These are phyloP conservation scores for Gisinianus flammeolus DNA, from an alignment of 2,888 invertebrate genomes.

Conservation along the genomic window DNA sequence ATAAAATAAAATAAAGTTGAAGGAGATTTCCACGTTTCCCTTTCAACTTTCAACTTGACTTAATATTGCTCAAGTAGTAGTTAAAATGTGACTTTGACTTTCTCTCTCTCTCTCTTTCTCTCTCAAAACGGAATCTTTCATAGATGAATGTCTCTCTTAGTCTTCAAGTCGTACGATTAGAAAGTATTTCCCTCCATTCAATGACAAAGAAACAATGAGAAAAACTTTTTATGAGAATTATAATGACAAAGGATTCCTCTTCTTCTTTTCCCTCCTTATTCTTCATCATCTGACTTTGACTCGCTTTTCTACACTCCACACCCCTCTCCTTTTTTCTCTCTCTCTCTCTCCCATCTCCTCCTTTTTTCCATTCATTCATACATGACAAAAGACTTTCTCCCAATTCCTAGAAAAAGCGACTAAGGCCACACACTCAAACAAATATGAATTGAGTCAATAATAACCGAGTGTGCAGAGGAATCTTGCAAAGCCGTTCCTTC, in stretches of 20 bases:
- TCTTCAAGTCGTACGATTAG: not conserved
- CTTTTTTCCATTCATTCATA: slow-evolving; percentile 8
- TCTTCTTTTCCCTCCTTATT: not conserved
- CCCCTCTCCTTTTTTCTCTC: not conserved
- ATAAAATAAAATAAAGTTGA: not conserved
- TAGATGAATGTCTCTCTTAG: not conserved
- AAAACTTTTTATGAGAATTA: slow-evolving; percentile 28
- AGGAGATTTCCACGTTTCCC: not conserved
- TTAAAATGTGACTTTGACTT: not conserved
- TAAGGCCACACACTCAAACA: not conserved
- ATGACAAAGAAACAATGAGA: not conserved
- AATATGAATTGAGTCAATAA: not conserved
- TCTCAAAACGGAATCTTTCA: not conserved
- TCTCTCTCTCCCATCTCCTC: not conserved
- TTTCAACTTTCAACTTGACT: not conserved
- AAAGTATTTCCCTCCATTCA: not conserved
- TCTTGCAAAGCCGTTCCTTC: too few relatives aligned
- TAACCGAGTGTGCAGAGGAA: not conserved
- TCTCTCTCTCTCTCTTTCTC: not conserved
- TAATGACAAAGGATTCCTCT: slow-evolving; percentile 18
- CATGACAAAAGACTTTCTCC: slow-evolving; percentile 4
- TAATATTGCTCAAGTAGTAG: not conserved
- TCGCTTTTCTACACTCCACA: too few relatives aligned
- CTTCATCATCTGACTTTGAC: not conserved
- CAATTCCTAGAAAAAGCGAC: not conserved